phyloP scores from a whole-genome alignment of 2,113 vertebrate genomes.

The Marmota monax region DNA sequence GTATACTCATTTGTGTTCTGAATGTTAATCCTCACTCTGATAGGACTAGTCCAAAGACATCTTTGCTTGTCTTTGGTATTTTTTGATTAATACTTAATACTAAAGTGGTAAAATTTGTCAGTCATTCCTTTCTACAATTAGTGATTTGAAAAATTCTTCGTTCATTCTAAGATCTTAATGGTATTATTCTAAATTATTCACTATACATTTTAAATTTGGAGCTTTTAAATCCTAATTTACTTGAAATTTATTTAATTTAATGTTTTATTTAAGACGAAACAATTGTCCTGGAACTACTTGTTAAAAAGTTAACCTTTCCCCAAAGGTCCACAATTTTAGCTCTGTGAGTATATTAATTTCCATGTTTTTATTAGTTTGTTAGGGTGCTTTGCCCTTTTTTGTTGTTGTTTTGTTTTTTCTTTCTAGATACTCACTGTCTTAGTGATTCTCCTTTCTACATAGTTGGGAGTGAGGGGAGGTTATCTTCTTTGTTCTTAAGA shows the following conservation, averaged over 20 bases:
- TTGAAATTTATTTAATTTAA: not conserved
- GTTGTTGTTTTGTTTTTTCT: not conserved
- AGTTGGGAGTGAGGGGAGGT: not conserved
- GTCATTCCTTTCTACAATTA: not conserved
- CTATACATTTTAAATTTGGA: constrained; percentile 11
- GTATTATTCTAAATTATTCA: not conserved
- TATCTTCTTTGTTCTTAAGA: not conserved
- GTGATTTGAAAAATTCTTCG: constrained; percentile 29
- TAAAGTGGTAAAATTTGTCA: not conserved
- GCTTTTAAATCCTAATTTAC: not conserved
- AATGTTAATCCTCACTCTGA: not conserved
- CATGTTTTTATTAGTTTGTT: not conserved
- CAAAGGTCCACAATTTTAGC: not conserved
- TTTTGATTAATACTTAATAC: constrained; percentile 21
- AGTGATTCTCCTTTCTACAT: not conserved
- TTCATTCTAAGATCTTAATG: not conserved
- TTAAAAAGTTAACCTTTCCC: not conserved
- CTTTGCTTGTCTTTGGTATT: not conserved
- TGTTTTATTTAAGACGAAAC: not conserved
- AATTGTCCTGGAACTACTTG: not conserved
- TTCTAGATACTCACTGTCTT: not conserved
- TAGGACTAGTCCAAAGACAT: not conserved
- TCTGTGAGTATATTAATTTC: not conserved
- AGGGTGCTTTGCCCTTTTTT: not conserved
- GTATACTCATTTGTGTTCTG: not conserved